Evolutionary conservation across 2,113 vertebrate genomes (phyloP), one percentile per base, ranked within the genome.

Genomic region (Crotalus viridis): DNA sequence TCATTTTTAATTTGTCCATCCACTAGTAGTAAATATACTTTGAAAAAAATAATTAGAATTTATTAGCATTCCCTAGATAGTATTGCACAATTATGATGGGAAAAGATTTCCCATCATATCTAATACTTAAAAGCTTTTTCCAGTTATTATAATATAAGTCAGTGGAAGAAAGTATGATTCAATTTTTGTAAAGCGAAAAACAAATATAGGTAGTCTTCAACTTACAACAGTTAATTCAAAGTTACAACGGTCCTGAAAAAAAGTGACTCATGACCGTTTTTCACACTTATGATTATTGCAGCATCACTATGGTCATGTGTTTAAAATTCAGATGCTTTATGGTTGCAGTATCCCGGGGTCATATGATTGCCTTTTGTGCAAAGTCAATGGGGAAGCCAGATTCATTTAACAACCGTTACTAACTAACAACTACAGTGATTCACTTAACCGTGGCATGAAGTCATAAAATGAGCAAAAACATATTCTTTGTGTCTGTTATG

Each of bases 81-180:
- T 96, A 95, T 93, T 93, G 87, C 95, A 39, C 86, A 95, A 95
- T 95, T 95, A 95, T 28, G 91, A 96, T 94, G 0, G 0, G 95
- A 95, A 69, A 10, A 10, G 43, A 95, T 95, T 94, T 91, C 94
- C 91, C n/a, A n/a, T n/a, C n/a, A n/a, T 93, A 8, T 92, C 96
- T 96, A 95, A 95, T 74, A 95, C 87, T 95, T 95, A 85, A 96
- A 96, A 96, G 89, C 43, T 91, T 51, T 85, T 91, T 95, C 88
- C 8, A 94, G 88, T 51, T 92, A 13, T 6, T 85, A 54, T 92
- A 92, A 94, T 52, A 93, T 24, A 86, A 86, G 22, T 10, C 19
- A 93, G 88, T 93, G 55, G 28, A 95, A 3, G n/a, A 95, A 93
- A 92, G 51, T 48, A 69, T 24, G 85, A 46, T 69, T 96, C n/a